Evolutionary conservation across 2,888 invertebrate genomes (phyloP).

Genomic region (Stenotaenia linearis): DNA sequence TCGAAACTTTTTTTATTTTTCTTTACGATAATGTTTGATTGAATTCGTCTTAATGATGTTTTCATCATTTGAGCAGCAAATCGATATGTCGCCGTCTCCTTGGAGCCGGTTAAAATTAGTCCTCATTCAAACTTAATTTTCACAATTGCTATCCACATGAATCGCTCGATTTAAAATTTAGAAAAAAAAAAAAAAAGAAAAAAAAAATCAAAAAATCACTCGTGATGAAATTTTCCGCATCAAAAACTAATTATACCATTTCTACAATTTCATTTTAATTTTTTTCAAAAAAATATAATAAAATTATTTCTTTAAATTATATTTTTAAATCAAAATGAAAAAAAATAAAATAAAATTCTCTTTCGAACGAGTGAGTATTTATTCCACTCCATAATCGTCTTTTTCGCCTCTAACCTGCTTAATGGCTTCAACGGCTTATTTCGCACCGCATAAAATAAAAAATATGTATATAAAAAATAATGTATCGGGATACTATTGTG

Average conservation of each 20-base stretch:
- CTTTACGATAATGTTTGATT: constrained; percentile 2
- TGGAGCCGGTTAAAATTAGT: constrained; percentile 17
- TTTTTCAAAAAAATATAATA: neutral
- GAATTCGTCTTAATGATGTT: constrained; percentile 21
- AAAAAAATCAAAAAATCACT: neutral
- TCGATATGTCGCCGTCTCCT: constrained; percentile 10
- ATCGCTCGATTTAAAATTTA: neutral
- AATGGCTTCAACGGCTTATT: neutral
- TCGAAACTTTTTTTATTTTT: neutral
- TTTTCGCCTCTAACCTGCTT: neutral
- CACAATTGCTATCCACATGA: constrained; percentile 6
- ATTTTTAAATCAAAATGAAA: neutral
- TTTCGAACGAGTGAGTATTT: neutral
- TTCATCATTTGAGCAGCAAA: constrained; percentile 26
- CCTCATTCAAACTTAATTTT: constrained; percentile 17
- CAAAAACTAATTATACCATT: neutral
- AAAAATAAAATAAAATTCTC: neutral
- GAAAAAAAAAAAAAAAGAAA: neutral
- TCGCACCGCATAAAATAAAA: neutral
- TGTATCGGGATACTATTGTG: constrained; percentile 2
- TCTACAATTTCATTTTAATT: neutral
- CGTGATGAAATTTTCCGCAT: neutral
- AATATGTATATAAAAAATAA: neutral
- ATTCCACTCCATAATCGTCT: neutral
- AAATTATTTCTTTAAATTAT: too few relatives aligned